phyloP scores from a whole-genome alignment of 2,797 vertebrate species.

The Aphelocoma californica region DNA sequence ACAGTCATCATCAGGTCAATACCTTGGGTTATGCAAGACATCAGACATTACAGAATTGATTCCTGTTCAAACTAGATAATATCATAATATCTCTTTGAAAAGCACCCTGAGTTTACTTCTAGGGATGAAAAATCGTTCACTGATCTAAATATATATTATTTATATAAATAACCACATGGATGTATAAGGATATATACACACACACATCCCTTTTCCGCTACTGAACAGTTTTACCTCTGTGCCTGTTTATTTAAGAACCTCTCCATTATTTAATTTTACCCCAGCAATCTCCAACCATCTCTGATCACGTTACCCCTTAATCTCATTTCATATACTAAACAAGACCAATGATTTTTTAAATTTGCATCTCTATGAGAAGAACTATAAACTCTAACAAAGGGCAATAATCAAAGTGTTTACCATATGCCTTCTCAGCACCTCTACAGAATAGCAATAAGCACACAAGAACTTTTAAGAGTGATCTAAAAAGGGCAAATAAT shows the following conservation, averaged over 20 bases:
- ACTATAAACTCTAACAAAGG: background rate
- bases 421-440: background rate
- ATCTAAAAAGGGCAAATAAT: background rate
- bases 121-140: background rate
- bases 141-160: background rate
- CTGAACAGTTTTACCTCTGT: background rate
- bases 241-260: background rate
- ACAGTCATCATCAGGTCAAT: background rate
- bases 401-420: background rate
- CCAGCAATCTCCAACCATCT: background rate
- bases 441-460: background rate
- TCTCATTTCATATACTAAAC: background rate
- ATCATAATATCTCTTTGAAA: background rate
- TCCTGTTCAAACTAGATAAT: background rate
- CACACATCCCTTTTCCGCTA: background rate
- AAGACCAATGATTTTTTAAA: background rate
- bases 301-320: background rate
- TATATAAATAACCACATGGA: background rate
- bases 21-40: background rate
- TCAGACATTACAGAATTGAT: background rate
- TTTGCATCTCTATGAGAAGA: background rate
- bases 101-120: background rate
- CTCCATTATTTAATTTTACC: background rate
- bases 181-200: background rate
- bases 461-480: background rate